These are phyloP conservation scores for Podargus strigoides DNA, from an alignment of 2,797 vertebrate genomes.

Conservation along the genomic window DNA sequence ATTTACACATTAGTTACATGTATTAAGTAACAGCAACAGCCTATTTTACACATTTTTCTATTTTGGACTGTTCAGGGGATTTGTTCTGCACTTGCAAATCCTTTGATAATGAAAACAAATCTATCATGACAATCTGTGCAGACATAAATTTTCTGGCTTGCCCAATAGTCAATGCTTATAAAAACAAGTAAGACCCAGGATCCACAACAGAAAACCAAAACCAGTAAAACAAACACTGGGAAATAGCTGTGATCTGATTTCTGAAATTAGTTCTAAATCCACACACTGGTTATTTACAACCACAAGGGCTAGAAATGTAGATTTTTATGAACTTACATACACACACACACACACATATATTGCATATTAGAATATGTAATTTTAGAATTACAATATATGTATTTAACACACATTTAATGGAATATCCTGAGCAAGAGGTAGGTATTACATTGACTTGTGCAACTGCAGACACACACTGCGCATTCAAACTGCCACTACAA, in stretches of 20 bases:
- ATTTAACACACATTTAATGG: neutral
- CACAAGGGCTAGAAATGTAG: neutral
- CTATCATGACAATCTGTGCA: neutral
- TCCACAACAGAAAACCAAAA: neutral
- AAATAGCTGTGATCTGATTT: neutral
- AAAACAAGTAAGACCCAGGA: neutral
- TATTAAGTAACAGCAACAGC: neutral
- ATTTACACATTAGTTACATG: neutral
- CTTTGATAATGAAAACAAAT: neutral
- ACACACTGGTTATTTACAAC: neutral
- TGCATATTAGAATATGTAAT: neutral
- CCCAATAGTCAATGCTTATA: neutral
- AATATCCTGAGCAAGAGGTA: neutral
- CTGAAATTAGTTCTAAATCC: neutral
- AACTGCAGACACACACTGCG: neutral
- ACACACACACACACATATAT: rapidly evolving
- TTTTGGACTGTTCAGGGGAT: neutral
- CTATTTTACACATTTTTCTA: neutral
- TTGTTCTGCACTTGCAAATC: neutral
- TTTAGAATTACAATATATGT: neutral
- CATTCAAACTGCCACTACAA: neutral
- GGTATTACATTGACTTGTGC: neutral
- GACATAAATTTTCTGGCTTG: neutral
- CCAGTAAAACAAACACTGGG: neutral
- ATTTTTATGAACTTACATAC: neutral